Evolutionary conservation across 2,113 vertebrate species (phyloP).

Genomic region (Macquaria australasica): DNA sequence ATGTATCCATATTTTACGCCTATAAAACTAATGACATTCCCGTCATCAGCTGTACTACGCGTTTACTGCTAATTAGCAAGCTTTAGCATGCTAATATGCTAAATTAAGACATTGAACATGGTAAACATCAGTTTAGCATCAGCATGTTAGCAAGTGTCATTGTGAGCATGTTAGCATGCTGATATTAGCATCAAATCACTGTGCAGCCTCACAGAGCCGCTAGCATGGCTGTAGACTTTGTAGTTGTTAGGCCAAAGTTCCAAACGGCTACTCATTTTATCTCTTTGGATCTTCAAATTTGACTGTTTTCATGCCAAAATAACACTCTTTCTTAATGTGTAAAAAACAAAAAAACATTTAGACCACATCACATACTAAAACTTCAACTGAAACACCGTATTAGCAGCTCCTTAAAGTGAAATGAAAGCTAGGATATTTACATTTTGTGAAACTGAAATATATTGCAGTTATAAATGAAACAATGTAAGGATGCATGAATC

Average conservation of each 20-base stretch:
- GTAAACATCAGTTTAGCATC: neutral
- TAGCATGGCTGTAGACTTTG: neutral
- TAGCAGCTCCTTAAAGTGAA: too few relatives aligned
- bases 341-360: too few relatives aligned
- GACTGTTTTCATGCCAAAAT: too few relatives aligned
- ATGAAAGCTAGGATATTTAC: neutral
- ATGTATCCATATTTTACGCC: too few relatives aligned
- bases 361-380: too few relatives aligned
- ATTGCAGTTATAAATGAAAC: neutral
- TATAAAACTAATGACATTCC: too few relatives aligned
- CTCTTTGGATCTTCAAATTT: neutral
- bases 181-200: neutral
- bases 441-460: neutral
- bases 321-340: too few relatives aligned
- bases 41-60: neutral
- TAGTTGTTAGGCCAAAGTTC: neutral
- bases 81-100: neutral
- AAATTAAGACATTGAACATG: neutral
- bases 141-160: neutral
- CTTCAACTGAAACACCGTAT: too few relatives aligned
- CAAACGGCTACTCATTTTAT: neutral
- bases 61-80: neutral
- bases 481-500: neutral
- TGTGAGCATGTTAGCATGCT: neutral
- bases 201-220: neutral